These are phyloP conservation scores for Odontocerum albicorne DNA, from an alignment of 2,888 invertebrate species.

Conservation along the genomic window DNA sequence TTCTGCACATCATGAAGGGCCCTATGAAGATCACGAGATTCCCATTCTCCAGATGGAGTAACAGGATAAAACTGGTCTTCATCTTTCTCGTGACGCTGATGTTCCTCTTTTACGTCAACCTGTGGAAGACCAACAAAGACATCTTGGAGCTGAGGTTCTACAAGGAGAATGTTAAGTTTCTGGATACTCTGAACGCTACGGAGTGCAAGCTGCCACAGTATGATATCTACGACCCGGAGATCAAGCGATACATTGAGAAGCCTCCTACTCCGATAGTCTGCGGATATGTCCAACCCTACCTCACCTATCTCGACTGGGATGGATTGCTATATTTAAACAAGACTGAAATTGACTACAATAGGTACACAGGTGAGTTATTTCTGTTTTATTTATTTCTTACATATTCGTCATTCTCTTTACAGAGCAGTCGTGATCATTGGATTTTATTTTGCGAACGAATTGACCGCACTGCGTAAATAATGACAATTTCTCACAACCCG, in stretches of 20 bases:
- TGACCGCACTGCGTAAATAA: too few relatives aligned
- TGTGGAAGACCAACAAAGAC: neutral
- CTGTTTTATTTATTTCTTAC: too few relatives aligned
- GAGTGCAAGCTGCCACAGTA: slow-evolving; percentile 32
- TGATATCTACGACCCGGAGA: slow-evolving; percentile 30
- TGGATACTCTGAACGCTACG: slow-evolving; percentile 30
- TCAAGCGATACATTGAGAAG: slow-evolving; percentile 26
- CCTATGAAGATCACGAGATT: neutral
- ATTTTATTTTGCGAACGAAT: too few relatives aligned
- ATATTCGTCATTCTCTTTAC: too few relatives aligned
- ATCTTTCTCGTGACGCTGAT: neutral
- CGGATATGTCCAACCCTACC: slow-evolving; percentile 30
- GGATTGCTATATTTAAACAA: slow-evolving; percentile 30
- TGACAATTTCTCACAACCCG: too few relatives aligned
- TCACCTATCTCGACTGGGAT: slow-evolving; percentile 35
- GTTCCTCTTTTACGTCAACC: neutral
- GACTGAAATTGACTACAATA: slow-evolving; percentile 21
- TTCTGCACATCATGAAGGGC: neutral
- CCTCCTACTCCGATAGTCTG: slow-evolving; percentile 27
- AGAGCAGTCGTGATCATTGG: too few relatives aligned
- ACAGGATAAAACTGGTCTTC: neutral
- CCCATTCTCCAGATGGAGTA: neutral
- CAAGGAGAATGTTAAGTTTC: slow-evolving; percentile 25
- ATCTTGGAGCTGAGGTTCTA: slow-evolving; percentile 24
- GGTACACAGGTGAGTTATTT: slow-evolving; percentile 22